These are phyloP conservation scores for Morpho deidamia DNA, from an alignment of 2,888 invertebrate species.

Conservation along the genomic window DNA sequence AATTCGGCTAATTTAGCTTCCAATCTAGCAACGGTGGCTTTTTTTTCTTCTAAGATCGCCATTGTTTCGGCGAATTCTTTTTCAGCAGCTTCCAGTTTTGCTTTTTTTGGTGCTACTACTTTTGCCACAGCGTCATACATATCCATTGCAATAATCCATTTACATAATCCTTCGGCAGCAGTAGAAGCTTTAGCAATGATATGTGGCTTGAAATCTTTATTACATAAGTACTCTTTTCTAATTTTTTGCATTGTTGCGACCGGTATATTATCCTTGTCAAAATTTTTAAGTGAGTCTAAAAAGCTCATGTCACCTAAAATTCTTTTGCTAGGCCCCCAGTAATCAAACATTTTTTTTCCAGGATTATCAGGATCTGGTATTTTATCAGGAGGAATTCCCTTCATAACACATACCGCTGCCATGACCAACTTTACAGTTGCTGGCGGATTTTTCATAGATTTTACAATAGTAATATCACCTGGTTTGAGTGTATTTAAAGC, in stretches of 20 bases:
- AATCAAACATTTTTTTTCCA: slow-evolving; percentile 85
- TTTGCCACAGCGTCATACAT: slow-evolving; percentile 91
- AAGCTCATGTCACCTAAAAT: slow-evolving; percentile 90
- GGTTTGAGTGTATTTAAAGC: slow-evolving; percentile 92
- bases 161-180: slow-evolving; percentile 95
- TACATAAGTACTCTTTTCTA: slow-evolving; percentile 84
- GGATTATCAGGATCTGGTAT: slow-evolving; percentile 83
- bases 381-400: slow-evolving; percentile 86
- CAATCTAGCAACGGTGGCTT: slow-evolving; percentile 85
- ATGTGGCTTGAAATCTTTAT: slow-evolving; percentile 88
- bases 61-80: slow-evolving; percentile 89
- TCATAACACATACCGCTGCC: slow-evolving; percentile 95
- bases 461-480: slow-evolving; percentile 89
- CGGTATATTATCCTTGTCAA: slow-evolving; percentile 92
- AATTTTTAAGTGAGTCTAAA: slow-evolving; percentile 84
- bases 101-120: slow-evolving; percentile 91
- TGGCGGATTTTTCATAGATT: slow-evolving; percentile 94
- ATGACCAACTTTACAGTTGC: slow-evolving; percentile 89
- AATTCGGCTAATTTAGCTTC: slow-evolving; percentile 87
- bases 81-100: slow-evolving; percentile 88
- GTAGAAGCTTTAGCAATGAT: slow-evolving; percentile 93
- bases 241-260: slow-evolving; percentile 84
- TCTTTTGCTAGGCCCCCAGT: slow-evolving; percentile 91
- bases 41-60: slow-evolving; percentile 90
- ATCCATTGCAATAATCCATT: slow-evolving; percentile 95